Conservation (phyloP, 2,797 vertebrate genomes). For the Cryptoblepharus egeriae region DNA sequence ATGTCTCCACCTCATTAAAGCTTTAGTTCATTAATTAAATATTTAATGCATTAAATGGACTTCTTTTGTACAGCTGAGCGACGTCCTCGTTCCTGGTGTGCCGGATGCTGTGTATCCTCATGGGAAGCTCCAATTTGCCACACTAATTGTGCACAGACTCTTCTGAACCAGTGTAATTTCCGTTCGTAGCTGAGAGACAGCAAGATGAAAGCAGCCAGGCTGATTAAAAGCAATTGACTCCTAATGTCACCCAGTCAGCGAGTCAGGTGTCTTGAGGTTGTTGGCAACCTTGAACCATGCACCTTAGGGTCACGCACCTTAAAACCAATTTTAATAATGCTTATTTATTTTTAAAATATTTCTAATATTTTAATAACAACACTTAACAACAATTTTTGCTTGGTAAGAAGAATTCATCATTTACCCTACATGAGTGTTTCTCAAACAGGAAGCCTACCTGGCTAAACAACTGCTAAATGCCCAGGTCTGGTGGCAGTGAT, state of each 20-base stretch:
- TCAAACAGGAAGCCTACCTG: too few relatives aligned
- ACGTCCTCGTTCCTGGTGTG: slow-evolving; percentile 70
- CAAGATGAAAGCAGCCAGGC: slow-evolving; percentile 56
- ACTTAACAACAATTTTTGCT: too few relatives aligned
- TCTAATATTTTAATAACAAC: too few relatives aligned
- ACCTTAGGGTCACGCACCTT: neutral
- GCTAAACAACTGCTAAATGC: too few relatives aligned
- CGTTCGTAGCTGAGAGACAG: slow-evolving; percentile 63
- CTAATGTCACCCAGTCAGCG: neutral
- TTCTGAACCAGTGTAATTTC: slow-evolving; percentile 70
- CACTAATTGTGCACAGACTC: slow-evolving; percentile 77
- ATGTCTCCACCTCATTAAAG: slow-evolving; percentile 74
- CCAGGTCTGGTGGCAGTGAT: too few relatives aligned
- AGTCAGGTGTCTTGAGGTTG: neutral
- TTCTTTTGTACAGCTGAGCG: slow-evolving; percentile 66
- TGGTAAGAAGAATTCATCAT: neutral
- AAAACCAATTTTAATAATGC: too few relatives aligned
- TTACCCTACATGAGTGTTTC: too few relatives aligned
- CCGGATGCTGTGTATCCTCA: slow-evolving; percentile 68
- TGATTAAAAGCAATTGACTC: slow-evolving; percentile 15
- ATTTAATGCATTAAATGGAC: slow-evolving; percentile 76
- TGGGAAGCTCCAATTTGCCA: slow-evolving; percentile 76
- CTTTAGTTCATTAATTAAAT: slow-evolving; percentile 78
- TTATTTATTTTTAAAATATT: too few relatives aligned
- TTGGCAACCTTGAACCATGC: neutral